phyloP scores from a whole-genome alignment of 2,797 vertebrate genomes.

The Myotis planiceps region DNA sequence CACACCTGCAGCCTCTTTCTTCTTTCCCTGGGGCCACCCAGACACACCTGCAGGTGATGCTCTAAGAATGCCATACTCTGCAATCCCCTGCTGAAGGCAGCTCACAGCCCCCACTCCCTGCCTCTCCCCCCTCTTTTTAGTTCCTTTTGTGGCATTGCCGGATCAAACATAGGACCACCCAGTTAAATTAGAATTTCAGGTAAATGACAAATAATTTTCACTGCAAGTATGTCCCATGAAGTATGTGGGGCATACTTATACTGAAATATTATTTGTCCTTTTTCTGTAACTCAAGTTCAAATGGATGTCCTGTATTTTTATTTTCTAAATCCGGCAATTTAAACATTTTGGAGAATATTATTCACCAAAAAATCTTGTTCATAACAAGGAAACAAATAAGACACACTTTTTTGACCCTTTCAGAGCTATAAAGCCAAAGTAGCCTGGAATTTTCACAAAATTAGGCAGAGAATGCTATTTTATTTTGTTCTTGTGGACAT shows the following conservation, averaged over 20 bases:
- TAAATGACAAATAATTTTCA: not conserved
- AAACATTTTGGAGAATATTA: not conserved
- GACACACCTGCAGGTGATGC: not conserved
- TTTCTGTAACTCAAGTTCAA: slow-evolving; percentile 1
- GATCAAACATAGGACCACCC: not conserved
- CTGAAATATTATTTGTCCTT: not conserved
- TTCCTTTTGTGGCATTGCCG: slow-evolving; percentile 2
- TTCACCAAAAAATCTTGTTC: not conserved
- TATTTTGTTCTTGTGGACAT: not conserved
- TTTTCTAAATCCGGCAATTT: not conserved
- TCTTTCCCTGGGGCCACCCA: not conserved
- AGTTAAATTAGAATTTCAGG: not conserved
- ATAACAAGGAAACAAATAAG: not conserved
- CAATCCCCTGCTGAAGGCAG: not conserved
- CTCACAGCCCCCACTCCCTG: not conserved
- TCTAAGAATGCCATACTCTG: not conserved
- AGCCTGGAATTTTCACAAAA: not conserved
- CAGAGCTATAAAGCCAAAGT: not conserved
- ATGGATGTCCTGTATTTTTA: not conserved
- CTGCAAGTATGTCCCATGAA: not conserved
- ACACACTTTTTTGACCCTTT: not conserved
- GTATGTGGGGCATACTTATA: not conserved
- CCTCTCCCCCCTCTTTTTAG: not conserved
- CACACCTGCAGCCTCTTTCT: slow-evolving; percentile 15
- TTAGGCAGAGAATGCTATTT: not conserved